Evolutionary conservation across 2,888 invertebrate genomes (phyloP), one percentile per base, ranked within the genome.

Genomic region (Leucoma salicis): DNA sequence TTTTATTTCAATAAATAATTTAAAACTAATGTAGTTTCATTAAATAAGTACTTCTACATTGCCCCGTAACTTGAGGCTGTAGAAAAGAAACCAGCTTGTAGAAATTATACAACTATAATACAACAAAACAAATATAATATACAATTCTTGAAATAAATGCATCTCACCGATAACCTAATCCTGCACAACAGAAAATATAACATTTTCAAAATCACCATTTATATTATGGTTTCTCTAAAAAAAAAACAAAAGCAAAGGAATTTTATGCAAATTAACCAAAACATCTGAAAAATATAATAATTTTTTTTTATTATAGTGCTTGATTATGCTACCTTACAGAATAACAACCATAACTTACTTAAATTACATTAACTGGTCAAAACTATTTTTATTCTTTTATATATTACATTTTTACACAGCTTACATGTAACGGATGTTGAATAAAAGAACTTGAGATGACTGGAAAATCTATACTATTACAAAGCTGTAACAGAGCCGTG

Each of bases 101-200:
- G 76, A 77, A 83, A 81, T 74, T 70, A n/a, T n/a, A n/a, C 78
- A 69, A 70, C 75, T 82, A 77, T 82, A 79, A 76, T 80, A 82
- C 74, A 82, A 82, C 78, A 82, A 82, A 82, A 81, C 74, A 71
- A n/a, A 66, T 75, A 78, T 77, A 66, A 70, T 77, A 80, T 75
- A 79, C 63, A 71, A 61, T 71, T 66, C 63, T 55, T 53, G 38
- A 66, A 70, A 59, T 79, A 80, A 82, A 80, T 82, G 78, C 81
- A 69, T 57, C 49, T 61, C 52, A 55, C 63, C 65, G 54, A 55
- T 55, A 49, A 59, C 63, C 58, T 46, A 59, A 57, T 21, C 2
- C 49, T 14, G 14, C 35, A 51, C 46, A 54, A 56, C 51, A 39
- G 53, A 39, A 49, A 48, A 46, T 46, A 38, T 46, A 46, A 41